Percentiles rank a stretch among this genome's conserved stretches.
Conservation (phyloP, 2,888 invertebrate genomes). For the Andrena praecox region DNA sequence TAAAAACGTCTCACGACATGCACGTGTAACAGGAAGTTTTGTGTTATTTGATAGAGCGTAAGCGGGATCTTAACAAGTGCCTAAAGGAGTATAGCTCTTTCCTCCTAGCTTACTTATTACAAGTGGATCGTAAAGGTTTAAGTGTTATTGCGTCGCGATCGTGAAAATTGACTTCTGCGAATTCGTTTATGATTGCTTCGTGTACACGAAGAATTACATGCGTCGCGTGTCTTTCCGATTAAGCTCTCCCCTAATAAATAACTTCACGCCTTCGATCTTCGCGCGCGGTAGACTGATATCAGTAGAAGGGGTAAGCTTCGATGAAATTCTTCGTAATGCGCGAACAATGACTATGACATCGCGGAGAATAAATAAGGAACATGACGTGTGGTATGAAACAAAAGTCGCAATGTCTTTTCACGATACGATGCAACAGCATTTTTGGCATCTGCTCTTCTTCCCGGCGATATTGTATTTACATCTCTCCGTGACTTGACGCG, state of each 20-base stretch:
- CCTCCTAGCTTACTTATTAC: slow-evolving; percentile 4
- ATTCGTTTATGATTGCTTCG: neutral
- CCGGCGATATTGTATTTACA: slow-evolving; percentile 75
- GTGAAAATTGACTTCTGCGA: neutral
- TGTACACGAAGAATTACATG: neutral
- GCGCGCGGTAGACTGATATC: neutral
- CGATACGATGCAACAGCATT: slow-evolving; percentile 78
- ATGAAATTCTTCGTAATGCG: slow-evolving; percentile 13
- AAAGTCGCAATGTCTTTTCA: slow-evolving; percentile 26
- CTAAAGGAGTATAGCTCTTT: slow-evolving; percentile 21
- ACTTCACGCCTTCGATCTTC: neutral
- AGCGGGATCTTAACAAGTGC: slow-evolving; percentile 20
- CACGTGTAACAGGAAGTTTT: slow-evolving; percentile 28
- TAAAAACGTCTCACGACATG: slow-evolving; percentile 47
- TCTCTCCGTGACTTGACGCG: slow-evolving; percentile 76
- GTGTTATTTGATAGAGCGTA: slow-evolving; percentile 24
- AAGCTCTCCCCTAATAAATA: neutral
- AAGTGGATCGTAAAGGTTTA: neutral
- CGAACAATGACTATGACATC: slow-evolving; percentile 22
- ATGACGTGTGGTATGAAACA: slow-evolving; percentile 27
- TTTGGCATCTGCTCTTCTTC: slow-evolving; percentile 76
- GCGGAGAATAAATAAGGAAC: slow-evolving; percentile 64
- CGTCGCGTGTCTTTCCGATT: too few species aligned
- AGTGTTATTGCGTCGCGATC: neutral
- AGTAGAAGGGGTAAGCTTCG: neutral